phyloP scores from a whole-genome alignment of 2,113 vertebrate species.

The Haplotaxodon microlepis region DNA sequence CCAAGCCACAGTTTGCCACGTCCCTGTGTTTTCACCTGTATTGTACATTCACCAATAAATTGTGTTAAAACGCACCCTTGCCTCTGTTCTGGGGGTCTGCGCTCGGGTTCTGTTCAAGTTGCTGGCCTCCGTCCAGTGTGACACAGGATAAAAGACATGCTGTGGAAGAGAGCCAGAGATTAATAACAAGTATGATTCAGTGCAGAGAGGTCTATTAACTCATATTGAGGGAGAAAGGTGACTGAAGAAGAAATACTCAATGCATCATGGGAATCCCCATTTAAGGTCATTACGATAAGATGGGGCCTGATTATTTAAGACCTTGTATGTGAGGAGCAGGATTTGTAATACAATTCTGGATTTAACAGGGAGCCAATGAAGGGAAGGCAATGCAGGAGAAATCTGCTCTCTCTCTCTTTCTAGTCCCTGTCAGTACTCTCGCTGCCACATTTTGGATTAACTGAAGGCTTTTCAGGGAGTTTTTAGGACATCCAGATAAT shows the following conservation, averaged over 20 bases:
- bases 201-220: background rate
- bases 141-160: background rate
- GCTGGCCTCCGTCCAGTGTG: background rate
- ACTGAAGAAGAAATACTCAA: background rate
- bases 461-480: background rate
- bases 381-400: background rate
- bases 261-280: background rate
- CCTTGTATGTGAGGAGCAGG: background rate
- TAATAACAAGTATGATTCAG: background rate
- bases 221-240: background rate
- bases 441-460: rapidly evolving
- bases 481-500: background rate
- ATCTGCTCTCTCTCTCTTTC: background rate
- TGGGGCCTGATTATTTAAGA: background rate
- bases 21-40: background rate
- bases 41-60: background rate
- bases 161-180: background rate
- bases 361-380: background rate
- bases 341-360: background rate
- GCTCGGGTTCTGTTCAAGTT: rapidly evolving
- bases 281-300: background rate
- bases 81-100: background rate
- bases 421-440: background rate
- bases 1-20: rapidly evolving
- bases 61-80: rapidly evolving